These are phyloP conservation scores for Leptinotarsa texana DNA, from an alignment of 1,140 invertebrate species.

Conservation along the genomic window DNA sequence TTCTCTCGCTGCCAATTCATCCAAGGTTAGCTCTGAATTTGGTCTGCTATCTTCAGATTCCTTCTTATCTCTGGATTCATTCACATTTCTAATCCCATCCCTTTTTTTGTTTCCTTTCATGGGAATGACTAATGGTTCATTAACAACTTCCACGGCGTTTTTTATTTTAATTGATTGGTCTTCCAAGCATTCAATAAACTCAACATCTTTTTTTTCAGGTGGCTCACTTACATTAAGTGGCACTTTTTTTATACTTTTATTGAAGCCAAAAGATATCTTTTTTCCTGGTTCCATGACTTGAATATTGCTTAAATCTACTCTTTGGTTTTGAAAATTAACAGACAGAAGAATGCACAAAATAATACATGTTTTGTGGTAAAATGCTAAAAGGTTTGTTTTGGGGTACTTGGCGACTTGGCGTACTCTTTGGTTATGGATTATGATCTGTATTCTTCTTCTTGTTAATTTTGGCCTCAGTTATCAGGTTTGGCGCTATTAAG, in stretches of 20 bases:
- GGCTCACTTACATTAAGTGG: conserved; percentile 56
- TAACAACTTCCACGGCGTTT: conserved; percentile 60
- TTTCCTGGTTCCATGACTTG: conserved; percentile 52
- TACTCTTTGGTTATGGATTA: too few relatives aligned
- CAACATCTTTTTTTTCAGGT: conserved; percentile 59
- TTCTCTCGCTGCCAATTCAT: conserved; percentile 61
- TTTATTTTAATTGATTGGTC: conserved; percentile 73
- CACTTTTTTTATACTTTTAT: conserved; percentile 68
- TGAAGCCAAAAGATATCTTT: conserved; percentile 79
- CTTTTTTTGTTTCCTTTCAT: conserved; percentile 59
- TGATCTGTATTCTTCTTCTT: too few relatives aligned
- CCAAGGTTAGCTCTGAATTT: conserved; percentile 55
- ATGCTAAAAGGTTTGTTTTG: too few relatives aligned
- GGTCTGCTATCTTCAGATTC: conserved; percentile 46
- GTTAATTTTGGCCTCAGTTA: too few relatives aligned
- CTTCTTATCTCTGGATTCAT: conserved; percentile 41
- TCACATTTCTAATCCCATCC: conserved; percentile 45
- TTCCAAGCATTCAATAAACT: conserved; percentile 77
- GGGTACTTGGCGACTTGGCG: too few relatives aligned
- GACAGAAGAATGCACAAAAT: background rate
- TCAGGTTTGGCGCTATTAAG: too few relatives aligned
- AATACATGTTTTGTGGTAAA: too few relatives aligned
- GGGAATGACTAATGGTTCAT: conserved; percentile 66
- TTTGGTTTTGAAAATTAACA: background rate
- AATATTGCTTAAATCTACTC: background rate